Evolutionary conservation across 2,888 invertebrate genomes (phyloP), one percentile per base, ranked within the genome.

Genomic region (Himalopsyche tibetana): DNA sequence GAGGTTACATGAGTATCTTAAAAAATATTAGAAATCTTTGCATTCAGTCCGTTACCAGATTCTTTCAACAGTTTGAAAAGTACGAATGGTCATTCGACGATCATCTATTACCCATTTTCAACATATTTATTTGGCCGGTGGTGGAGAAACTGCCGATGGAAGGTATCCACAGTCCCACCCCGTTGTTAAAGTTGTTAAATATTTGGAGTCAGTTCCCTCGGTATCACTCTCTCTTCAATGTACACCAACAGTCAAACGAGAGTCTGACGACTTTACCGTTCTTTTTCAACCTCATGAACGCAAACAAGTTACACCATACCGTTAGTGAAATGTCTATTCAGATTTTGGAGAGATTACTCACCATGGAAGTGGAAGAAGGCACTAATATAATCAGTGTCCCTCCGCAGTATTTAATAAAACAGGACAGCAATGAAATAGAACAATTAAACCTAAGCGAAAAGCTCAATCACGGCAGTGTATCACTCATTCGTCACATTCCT

Each of bases 151-250:
- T 99, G 19, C 95, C 96, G 0, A 92, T 94, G 81, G 98, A 99
- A 90, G 96, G 97, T 12, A 95, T 98, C 85, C 95, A 97, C 89
- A 96, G 95, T 89, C 97, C 98, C 0, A 97, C 98, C 1, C 94
- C 96, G 2, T 92, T 98, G 84, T 91, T 98, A 28, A 97, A 96
- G 90, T 91, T 99, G n/a, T 93, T 98, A 36, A 92, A 95, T 45
- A 93, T 94, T 1, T 99, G 98, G 97, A 95, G 96, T 88, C 94
- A 95, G 84, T 96, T 97, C 91, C 96, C 97, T 0, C 94, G 96
- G 91, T 97, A 96, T 90, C 97, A 96, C 90, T 90, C 93, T 40
- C 92, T 97, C 79, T 92, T 98, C 42, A 94, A 95, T 2, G 96
- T 96, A 89, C 91, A 93, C 89, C 91, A 92, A 11, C 90, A 92